These are phyloP conservation scores for Otis tarda DNA, from an alignment of 2,113 vertebrate genomes.

Conservation along the genomic window DNA sequence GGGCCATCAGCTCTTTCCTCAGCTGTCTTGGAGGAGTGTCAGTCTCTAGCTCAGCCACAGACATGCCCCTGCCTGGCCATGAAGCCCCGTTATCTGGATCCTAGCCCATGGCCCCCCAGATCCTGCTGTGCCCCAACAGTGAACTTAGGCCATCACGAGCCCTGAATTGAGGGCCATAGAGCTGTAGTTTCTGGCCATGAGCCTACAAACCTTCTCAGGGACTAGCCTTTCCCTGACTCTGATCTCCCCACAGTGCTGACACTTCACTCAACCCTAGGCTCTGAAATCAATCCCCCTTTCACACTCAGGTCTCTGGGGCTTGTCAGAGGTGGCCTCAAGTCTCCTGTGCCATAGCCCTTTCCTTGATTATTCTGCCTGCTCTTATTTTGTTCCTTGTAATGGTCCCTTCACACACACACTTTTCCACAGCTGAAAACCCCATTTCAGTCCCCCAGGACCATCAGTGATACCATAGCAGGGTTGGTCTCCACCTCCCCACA, in stretches of 20 bases:
- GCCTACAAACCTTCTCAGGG: background rate
- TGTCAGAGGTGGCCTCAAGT: background rate
- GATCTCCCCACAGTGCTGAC: background rate
- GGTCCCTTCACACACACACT: background rate
- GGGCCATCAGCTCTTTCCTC: rapidly evolving
- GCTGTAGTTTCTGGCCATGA: background rate
- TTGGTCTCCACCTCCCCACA: background rate
- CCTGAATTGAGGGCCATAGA: background rate
- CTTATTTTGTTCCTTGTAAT: background rate
- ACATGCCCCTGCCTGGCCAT: background rate
- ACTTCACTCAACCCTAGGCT: background rate
- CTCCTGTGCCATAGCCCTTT: background rate
- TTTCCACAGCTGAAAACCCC: too few species aligned
- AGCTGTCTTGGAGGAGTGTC: rapidly evolving
- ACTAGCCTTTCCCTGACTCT: background rate
- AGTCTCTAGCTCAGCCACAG: background rate
- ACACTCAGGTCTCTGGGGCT: background rate
- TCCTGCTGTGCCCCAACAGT: background rate
- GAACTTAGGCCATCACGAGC: background rate
- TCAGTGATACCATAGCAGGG: rapidly evolving
- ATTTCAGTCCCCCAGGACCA: too few species aligned
- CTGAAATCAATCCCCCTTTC: background rate
- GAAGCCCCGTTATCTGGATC: background rate
- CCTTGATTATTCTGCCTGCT: background rate
- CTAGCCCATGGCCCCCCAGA: background rate